Evolutionary conservation across 2,888 invertebrate species (phyloP), one percentile per base, ranked within the genome.

Genomic region (Drosophila suboccidentalis): DNA sequence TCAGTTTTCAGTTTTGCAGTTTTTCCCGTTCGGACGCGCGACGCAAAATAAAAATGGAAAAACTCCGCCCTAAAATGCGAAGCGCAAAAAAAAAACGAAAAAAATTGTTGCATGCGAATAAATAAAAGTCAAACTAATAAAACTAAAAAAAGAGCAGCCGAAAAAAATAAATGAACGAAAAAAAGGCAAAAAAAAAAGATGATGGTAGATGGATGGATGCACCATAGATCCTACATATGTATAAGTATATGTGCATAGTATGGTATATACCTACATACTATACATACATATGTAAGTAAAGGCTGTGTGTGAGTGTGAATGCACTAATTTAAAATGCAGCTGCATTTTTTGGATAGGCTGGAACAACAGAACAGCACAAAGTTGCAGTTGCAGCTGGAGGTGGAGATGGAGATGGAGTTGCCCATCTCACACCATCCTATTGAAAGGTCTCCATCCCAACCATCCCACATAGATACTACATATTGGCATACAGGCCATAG

Each of bases 41-140:
- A 44, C 50, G 75, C 82, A 90, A 90, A 91, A 92, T 91, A 90
- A 91, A 91, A 92, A 90, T 87, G 89, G 90, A 92, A 92, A 92
- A 92, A 92, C 92, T 90, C 92, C 92, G 92, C 92, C 92, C 92
- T 90, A 90, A 91, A 92, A 90, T 76, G 80, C 77, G 77, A 38
- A 50, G 68, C 73, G 72, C 53, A 58, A 43, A 50, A 65, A 72
- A 67, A 73, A 70, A 73, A 71, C 59, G 67, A 66, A 44, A 46
- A 62, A 41, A 57, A 47, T n/a, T 3, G 1, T 11, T 29, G 38
- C 58, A 53, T 43, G n/a, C 69, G 71, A 81, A 87, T 80, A 82
- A 83, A 83, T 80, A 87, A 89, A 87, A 89, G 83, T 69, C 78
- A 77, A 87, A 77, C 87, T 83, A 89, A 83, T 89, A 87, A 83